A percentile compares a stretch with the other conserved stretches of the same genome.
These are phyloP conservation scores for Portunus trituberculatus DNA, from an alignment of 1,140 invertebrate genomes.

Conservation along the genomic window DNA sequence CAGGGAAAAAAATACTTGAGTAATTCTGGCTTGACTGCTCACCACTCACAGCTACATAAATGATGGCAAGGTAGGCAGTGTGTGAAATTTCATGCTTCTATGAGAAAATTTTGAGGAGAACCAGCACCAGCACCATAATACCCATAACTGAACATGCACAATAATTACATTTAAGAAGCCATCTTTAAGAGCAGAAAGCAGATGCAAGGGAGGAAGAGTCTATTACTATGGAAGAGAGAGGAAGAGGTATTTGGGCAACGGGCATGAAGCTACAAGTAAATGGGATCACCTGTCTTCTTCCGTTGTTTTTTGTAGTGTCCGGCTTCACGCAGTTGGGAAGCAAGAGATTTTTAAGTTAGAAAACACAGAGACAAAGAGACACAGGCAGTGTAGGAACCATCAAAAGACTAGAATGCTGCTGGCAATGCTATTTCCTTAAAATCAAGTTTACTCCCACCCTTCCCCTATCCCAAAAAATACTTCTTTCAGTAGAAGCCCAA, in stretches of 20 bases:
- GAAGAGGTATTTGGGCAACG: slow-evolving; percentile 9
- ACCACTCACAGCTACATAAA: background rate
- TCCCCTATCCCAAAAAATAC: background rate
- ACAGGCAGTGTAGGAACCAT: slow-evolving; percentile 43
- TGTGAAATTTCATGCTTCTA: background rate
- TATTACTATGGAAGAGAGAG: background rate
- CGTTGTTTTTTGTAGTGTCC: slow-evolving; percentile 71
- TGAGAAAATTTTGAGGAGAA: background rate
- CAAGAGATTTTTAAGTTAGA: slow-evolving; percentile 63
- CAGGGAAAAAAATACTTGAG: background rate
- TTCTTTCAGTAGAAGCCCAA: background rate
- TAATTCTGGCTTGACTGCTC: background rate
- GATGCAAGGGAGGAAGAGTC: background rate
- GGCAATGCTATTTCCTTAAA: background rate
- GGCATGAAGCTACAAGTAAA: slow-evolving; percentile 40
- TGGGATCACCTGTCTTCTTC: slow-evolving; percentile 71
- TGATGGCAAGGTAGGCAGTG: background rate
- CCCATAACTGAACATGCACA: background rate
- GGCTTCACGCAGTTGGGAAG: slow-evolving; percentile 63
- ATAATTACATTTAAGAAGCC: background rate
- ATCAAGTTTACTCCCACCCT: background rate
- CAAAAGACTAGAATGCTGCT: slow-evolving; percentile 45
- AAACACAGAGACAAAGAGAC: slow-evolving; percentile 44
- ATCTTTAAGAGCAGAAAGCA: background rate
- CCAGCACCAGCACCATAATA: background rate